Evolutionary conservation across 2,797 vertebrate species (phyloP).

Genomic region (Lycodopsis pacificus): DNA sequence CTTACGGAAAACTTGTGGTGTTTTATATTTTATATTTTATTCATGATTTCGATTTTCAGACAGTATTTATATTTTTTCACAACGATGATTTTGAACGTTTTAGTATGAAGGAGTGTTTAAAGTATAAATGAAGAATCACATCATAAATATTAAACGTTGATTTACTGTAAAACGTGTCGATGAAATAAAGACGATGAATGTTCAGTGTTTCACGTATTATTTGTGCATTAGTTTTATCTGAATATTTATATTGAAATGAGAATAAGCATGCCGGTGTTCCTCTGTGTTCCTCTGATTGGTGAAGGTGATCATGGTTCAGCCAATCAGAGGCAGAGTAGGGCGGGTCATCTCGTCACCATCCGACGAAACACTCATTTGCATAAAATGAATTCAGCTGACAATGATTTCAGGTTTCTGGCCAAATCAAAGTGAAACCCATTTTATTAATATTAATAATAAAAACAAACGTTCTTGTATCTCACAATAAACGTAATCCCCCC

Average conservation of each 20-base stretch:
- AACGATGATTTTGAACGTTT: background rate
- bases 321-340: too few species aligned
- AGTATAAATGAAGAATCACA: background rate
- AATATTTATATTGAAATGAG: background rate
- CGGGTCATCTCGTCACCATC: too few species aligned
- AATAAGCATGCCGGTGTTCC: too few species aligned
- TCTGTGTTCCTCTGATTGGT: too few species aligned
- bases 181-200: slow-evolving; percentile 16
- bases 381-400: too few species aligned
- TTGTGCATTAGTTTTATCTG: background rate
- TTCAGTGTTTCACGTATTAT: background rate
- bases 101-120: slow-evolving; percentile 21
- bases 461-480: too few species aligned
- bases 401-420: too few species aligned
- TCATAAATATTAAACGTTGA: background rate
- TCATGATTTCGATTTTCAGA: background rate
- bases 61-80: slow-evolving; percentile 37
- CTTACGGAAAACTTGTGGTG: background rate
- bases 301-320: too few species aligned
- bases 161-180: background rate
- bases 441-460: background rate
- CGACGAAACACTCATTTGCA: too few species aligned
- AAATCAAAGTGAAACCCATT: too few species aligned
- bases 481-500: too few species aligned
- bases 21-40: slow-evolving; percentile 3